Base-by-base conservation (phyloP, 2,113 vertebrate species). In the Anser cygnoides region DNA sequence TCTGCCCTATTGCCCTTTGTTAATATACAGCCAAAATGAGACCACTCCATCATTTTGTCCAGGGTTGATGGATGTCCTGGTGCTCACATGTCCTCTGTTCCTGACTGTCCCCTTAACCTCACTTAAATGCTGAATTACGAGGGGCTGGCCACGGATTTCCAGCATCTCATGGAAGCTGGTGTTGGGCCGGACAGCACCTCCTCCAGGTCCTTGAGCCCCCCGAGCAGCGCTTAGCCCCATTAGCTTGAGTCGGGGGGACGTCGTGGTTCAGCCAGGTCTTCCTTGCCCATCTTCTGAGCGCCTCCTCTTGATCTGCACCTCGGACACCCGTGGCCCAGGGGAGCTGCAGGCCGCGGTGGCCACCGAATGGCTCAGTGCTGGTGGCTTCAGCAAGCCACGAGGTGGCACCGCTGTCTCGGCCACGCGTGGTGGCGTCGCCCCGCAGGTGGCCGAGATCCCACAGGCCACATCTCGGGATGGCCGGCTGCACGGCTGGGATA, bases 401-500 rank as follows among this genome's bases (percentile, higher is more conserved):
- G 95, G 31, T 95, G 95, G 91, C 96, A 28, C 26, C 80, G 86
- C 80, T 46, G 91, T 52, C 86, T 70, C 92, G 54, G 85, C 26
- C 74, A 63, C 49, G 26, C 43, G 2, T 1, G 1, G 3, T 22
- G 7, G 7, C 0, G 0, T 10, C 2, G 28, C 61, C 7, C 25
- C 0, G 10, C 16, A 26, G 5, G 6, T 14, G 25, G 39, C 62
- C 5, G 11, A 2, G 61, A 5, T n/a, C 37, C 19, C 78, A 3
- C 31, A 8, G 23, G 6, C 29, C 28, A 0, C 15, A 1, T 6
- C 2, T 3, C 13, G 1, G 68, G 5, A 0, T 7, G 65, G 1
- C 31, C 54, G 1, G 33, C 16, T 2, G 39, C 80, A 9, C 4
- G 16, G 20, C 12, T 28, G 6, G 16, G 10, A 13, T 2, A 4